Evolutionary conservation across 2,113 vertebrate species (phyloP), one percentile per base, ranked within the genome.

Genomic region (Archocentrus centrarchus): DNA sequence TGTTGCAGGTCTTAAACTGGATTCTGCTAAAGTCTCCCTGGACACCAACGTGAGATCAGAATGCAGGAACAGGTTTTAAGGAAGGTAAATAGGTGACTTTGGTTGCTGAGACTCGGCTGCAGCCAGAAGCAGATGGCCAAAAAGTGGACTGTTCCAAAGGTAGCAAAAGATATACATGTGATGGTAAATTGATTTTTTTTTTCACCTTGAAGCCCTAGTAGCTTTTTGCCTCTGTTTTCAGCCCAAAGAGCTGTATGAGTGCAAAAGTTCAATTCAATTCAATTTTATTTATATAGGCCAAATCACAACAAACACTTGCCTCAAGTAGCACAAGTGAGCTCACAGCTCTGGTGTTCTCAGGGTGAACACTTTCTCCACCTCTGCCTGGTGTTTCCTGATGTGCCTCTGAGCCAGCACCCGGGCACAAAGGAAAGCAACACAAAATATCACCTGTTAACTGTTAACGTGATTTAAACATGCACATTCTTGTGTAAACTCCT

Each of bases 341-440:
- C 59, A 88, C 83, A 82, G 77, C 70, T 64, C 57, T 24, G 22
- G 50, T 68, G 55, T 27, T 78, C 59, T 82, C 44, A 17, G 80
- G 85, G 93, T 32, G 0, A 89, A 82, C 41, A 93, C 93, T 59
- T 93, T 91, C 76, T 96, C 93, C 88, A 96, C 77, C 76, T 96
- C 95, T 7, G 61, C 87, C 75, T 96, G 94, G 10, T 96, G 93
- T 44, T 75, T 94, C 87, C 95, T 92, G 6, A 96, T 85, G 55
- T 88, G 84, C 50, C 93, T 93, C 18, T 94, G 92, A 64, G 81
- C 85, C 17, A 95, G 87, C 35, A 82, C 82, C 85, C 96, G 96
- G 84, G 5, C 27, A 15, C 73, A 70, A 14, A 55, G n/a, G 35
- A 35, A 41, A 64, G 47, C 10, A 60, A 55, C 59, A 47, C 1